These are phyloP conservation scores for Xenopus petersii DNA, from an alignment of 2,797 vertebrate species.

Conservation along the genomic window DNA sequence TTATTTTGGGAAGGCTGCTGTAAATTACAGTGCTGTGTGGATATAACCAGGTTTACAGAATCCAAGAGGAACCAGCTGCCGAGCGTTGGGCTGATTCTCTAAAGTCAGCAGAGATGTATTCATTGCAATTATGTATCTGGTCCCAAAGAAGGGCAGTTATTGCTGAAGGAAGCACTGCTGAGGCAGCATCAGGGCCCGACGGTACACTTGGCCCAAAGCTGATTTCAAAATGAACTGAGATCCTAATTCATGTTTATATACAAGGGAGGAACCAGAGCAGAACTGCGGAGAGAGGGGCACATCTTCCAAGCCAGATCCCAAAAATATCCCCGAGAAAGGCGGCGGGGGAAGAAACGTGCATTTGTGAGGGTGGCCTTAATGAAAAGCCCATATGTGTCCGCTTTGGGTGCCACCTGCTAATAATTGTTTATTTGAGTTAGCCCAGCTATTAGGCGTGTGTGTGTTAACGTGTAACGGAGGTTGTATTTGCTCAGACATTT, in stretches of 20 bases:
- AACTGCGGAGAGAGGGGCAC: slow-evolving; percentile 5
- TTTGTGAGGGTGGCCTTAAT: slow-evolving; percentile 13
- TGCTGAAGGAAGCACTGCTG: slow-evolving; percentile 33
- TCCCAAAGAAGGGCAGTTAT: slow-evolving; percentile 29
- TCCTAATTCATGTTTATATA: slow-evolving; percentile 39
- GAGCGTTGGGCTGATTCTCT: slow-evolving; percentile 1
- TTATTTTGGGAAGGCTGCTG: slow-evolving; percentile 34
- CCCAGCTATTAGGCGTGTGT: neutral
- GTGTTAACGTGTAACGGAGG: neutral
- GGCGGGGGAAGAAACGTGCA: neutral
- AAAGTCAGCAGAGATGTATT: slow-evolving; percentile 35
- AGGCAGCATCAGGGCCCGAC: slow-evolving; percentile 12
- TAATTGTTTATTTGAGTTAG: slow-evolving; percentile 8
- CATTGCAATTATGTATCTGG: slow-evolving; percentile 32
- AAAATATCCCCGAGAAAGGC: slow-evolving; percentile 14
- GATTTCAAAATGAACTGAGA: slow-evolving; percentile 5
- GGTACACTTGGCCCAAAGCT: slow-evolving; percentile 3
- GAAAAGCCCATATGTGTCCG: neutral
- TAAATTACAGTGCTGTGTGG: slow-evolving; percentile 25
- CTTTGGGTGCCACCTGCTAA: slow-evolving; percentile 13
- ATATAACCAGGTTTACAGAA: slow-evolving; percentile 43
- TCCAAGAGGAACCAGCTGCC: slow-evolving; percentile 23
- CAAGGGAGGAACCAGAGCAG: slow-evolving; percentile 19
- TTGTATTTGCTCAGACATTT: neutral
- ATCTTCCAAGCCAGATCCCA: neutral